Base-by-base conservation (phyloP, 2,888 invertebrate genomes). In the Oscheius sp. region DNA sequence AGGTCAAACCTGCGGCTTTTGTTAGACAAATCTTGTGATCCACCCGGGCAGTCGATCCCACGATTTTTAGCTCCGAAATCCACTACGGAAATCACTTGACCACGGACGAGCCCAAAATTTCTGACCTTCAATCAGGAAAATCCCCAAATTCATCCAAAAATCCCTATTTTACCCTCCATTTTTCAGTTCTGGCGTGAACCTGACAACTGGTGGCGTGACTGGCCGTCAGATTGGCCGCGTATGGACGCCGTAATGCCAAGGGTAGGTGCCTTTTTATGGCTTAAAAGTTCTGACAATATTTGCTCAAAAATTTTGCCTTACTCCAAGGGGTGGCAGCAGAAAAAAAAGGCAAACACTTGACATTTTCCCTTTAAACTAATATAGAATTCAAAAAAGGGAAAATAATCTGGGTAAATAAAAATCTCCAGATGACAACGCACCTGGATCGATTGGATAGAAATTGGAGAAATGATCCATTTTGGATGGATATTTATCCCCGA, bases 161-260 rank as follows among this genome's bases (percentile, higher is more conserved):
- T 21, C 49, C 13, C 49, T 7, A 49, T 49, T 5, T 6, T 35
- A 3, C 61, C 61, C 73, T 41, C 41, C 43, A 12, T 1, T 29
- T 84, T 87, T 81, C 77, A 87, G 87, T 87, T 87, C 76, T 80
- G 82, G n/a, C 74, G 82, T 49, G 82, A 87, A 70, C 74, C 81
- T 27, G 86, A 87, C 73, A 85, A 78, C 69, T 87, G 83, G 85
- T 87, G 86, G 86, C 76, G 79, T 41, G 86, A 87, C 71, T 87
- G 87, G 87, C 87, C 87, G 46, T 75, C 83, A 25, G 85, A 85
- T 69, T 86, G 84, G 86, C 87, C 87, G 5, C 78, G 83, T 41
- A 87, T 87, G 86, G 86, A 87, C 72, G 82, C 85, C 27, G 79
- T 87, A 69, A 85, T 87, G 85, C 87, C 87, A 45, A 75, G 85